These are phyloP conservation scores for Cygnus olor DNA, from an alignment of 2,797 vertebrate species.

Conservation along the genomic window DNA sequence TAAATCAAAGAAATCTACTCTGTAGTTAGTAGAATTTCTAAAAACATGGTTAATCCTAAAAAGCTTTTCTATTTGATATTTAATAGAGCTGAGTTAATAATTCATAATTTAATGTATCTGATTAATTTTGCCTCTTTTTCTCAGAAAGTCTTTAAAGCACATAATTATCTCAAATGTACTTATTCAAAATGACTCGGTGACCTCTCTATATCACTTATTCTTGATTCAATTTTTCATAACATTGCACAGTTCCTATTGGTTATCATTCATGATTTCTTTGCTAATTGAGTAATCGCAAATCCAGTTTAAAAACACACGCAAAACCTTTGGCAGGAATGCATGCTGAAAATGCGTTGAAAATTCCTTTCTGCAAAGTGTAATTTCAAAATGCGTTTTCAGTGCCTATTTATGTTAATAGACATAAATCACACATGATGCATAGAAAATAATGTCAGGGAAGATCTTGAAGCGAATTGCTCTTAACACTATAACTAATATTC, in stretches of 20 bases:
- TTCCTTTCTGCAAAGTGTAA: not conserved
- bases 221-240: conserved; percentile 35
- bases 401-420: not conserved
- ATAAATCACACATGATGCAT: not conserved
- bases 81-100: conserved; percentile 67
- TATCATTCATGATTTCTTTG: not conserved
- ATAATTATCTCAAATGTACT: conserved; percentile 54
- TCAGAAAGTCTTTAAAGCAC: conserved; percentile 40
- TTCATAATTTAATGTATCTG: conserved; percentile 68
- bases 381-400: not conserved
- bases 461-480: not conserved
- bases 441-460: not conserved
- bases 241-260: not conserved
- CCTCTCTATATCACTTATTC: conserved; percentile 49
- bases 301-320: not conserved
- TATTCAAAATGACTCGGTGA: conserved; percentile 25
- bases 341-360: not conserved
- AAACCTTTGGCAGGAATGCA: not conserved
- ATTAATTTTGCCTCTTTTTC: conserved; percentile 66
- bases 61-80: conserved; percentile 37
- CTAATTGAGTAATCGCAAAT: conserved; percentile 12
- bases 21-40: not conserved
- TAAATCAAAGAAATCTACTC: not conserved
- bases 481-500: not conserved
- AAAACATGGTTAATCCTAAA: conserved; percentile 32